Conservation (phyloP, 2,888 invertebrate species). For the Tholera decimalis region DNA sequence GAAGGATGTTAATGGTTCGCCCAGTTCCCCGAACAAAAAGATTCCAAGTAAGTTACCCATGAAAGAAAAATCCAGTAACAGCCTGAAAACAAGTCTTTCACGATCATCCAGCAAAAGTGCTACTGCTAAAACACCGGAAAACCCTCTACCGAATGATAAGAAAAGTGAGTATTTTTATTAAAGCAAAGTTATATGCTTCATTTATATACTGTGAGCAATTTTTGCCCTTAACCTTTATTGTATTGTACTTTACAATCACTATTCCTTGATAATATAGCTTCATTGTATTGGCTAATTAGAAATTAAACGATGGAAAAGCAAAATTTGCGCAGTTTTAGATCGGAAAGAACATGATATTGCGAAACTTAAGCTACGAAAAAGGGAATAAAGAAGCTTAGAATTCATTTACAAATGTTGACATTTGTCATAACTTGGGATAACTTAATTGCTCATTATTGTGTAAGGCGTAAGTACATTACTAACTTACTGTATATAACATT, state of each 20-base stretch:
- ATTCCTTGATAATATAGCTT: constrained; percentile 31
- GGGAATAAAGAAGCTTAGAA: not conserved
- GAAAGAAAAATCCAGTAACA: constrained; percentile 88
- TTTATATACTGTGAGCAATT: constrained; percentile 3
- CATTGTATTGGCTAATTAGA: constrained; percentile 26
- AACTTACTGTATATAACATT: constrained; percentile 61
- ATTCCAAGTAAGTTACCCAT: constrained; percentile 91
- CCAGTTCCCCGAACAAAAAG: constrained; percentile 94
- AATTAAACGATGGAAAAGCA: constrained; percentile 38
- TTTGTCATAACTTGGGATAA: not conserved
- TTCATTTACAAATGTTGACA: not conserved
- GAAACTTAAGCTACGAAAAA: not conserved
- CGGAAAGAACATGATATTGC: constrained; percentile 6
- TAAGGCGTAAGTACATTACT: not conserved
- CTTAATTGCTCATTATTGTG: not conserved
- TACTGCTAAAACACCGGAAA: constrained; percentile 94
- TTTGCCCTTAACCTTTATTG: constrained; percentile 28
- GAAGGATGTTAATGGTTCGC: constrained; percentile 93
- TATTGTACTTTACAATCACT: constrained; percentile 21
- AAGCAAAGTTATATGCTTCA: not conserved
- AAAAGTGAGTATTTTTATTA: constrained; percentile 92
- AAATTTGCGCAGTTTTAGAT: not conserved
- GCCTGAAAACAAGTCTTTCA: constrained; percentile 88
- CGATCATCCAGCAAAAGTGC: constrained; percentile 92
- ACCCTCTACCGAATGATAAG: constrained; percentile 90